Evolutionary conservation across 1,140 invertebrate genomes (phyloP).

Genomic region (Cryptotermes secundus): DNA sequence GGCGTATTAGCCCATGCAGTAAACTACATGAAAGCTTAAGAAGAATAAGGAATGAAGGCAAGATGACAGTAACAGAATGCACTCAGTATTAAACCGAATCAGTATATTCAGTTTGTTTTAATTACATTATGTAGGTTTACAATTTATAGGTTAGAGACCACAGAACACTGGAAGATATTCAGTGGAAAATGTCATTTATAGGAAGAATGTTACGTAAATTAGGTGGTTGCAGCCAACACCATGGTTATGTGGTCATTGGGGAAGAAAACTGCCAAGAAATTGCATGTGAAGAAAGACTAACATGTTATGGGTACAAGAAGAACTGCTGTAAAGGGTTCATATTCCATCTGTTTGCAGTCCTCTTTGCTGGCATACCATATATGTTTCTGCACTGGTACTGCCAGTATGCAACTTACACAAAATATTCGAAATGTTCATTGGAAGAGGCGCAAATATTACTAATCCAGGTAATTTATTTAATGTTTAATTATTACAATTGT

Average conservation of each 20-base stretch:
- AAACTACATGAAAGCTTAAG: too few relatives aligned
- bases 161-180: neutral
- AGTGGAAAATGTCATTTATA: neutral
- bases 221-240: neutral
- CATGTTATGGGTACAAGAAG: constrained; percentile 12
- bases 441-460: constrained; percentile 24
- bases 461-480: constrained; percentile 21
- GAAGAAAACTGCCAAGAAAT: constrained; percentile 17
- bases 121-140: too few relatives aligned
- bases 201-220: neutral
- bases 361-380: constrained; percentile 23
- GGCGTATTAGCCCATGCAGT: too few relatives aligned
- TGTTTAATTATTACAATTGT: neutral
- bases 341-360: neutral
- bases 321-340: constrained; percentile 1
- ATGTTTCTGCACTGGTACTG: constrained; percentile 20
- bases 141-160: neutral
- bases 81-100: too few relatives aligned
- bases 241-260: constrained; percentile 6
- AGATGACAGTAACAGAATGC: too few relatives aligned
- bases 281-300: constrained; percentile 1
- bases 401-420: constrained; percentile 4
- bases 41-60: too few relatives aligned
- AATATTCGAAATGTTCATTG: constrained; percentile 18
- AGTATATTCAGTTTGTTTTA: too few relatives aligned